Evolutionary conservation across 64 coral and sea anemone species (phyloP), one percentile per base, ranked within the genome.

Genomic region (Stichodactyla mertensii): DNA sequence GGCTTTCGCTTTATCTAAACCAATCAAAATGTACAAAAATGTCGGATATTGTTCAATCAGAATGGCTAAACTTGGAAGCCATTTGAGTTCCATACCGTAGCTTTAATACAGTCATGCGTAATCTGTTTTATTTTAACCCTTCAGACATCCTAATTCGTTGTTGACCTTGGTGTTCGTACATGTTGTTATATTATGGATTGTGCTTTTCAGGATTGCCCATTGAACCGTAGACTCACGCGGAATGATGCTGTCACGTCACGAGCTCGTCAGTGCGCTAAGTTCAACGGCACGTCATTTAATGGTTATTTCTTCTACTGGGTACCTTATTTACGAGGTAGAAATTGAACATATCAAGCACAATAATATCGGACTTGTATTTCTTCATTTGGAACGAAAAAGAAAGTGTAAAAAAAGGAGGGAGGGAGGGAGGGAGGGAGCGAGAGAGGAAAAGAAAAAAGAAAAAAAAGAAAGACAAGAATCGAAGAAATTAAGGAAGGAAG

Each of bases 301-400:
- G 93, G 97, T 4, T 89, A 95, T 77, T 92, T 77, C 53, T 95
- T 99, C 45, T 82, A 84, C 58, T 99, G 97, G 97, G 81, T 90
- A 28, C 97, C 97, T 51, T 99, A 95, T 86, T 87, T 95, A 51
- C 87, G 91, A 91, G 93, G 97, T 99, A 89, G 78, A 13, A 36
- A 66, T 77, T 5, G 10, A 56, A 15, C 27, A 84, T 7, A 15
- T 27, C 64, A 55, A 20, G 4, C 4, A n/a, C 36, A 45, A 45
- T 45, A 45, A 45, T 45, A 2, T 45, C 55, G 7, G 22, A 77
- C 64, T 22, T 51, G 19, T 23, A 12, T 54, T 18, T 23, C 56
- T 71, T 16, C 52, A 11, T 52, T 54, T 62, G 60, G 4, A 62
- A 62, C 14, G 18, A 18, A 62, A 16, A 18, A 62, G 2, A 19